Evolutionary conservation across 2,797 vertebrate genomes (phyloP).

Genomic region (Acanthornis magna): DNA sequence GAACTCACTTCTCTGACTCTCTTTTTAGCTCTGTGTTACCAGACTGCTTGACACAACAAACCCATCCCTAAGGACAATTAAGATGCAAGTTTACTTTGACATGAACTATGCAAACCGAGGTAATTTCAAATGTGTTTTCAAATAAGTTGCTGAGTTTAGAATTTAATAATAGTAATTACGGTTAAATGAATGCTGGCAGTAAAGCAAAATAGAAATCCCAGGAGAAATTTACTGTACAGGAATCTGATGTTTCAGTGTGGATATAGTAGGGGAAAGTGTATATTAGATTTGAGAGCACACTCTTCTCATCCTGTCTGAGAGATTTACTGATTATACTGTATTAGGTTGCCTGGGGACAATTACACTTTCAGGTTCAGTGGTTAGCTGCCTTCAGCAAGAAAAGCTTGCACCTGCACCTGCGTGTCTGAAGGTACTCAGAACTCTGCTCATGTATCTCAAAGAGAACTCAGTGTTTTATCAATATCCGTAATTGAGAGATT

Average conservation of each 20-base stretch:
- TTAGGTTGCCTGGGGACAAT: neutral
- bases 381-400: neutral
- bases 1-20: neutral
- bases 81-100: conserved; percentile 95
- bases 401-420: neutral
- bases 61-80: conserved; percentile 88
- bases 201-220: neutral
- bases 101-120: conserved; percentile 86
- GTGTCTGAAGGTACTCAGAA: neutral
- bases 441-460: neutral
- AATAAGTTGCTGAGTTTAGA: neutral
- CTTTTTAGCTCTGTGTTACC: conserved; percentile 83
- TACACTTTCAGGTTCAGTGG: neutral
- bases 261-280: neutral
- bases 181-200: neutral
- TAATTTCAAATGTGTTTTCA: conserved; percentile 56
- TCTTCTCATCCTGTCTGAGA: neutral
- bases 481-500: neutral
- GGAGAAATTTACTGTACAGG: neutral
- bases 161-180: neutral
- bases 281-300: neutral
- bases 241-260: neutral
- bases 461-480: neutral
- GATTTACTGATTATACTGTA: neutral
- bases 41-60: conserved; percentile 82